Base-by-base conservation (phyloP, 2,888 invertebrate species). In the Drosophila neoperkinsi region DNA sequence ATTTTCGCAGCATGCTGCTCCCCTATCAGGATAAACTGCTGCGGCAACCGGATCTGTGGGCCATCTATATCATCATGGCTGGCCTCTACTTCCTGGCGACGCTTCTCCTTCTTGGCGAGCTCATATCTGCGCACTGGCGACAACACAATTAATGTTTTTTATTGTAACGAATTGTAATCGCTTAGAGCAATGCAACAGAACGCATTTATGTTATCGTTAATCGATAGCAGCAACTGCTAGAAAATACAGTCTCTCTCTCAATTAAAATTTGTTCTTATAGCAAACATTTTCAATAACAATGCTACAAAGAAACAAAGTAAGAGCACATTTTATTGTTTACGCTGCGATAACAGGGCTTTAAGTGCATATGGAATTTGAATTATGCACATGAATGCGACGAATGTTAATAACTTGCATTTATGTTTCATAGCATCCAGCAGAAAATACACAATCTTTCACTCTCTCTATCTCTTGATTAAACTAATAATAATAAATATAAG, bases 121-220 rank as follows among this genome's bases (percentile, higher is more conserved):
- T 88, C 3, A 13, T 81, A 25, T 75, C 77, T 2, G 50, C 49
- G 6, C 63, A 70, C 21, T 58, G 53, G 25, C n/a, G 34, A 21
- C 21, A 46, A 16, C 4, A 11, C 16, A 43, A 59, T 21, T 33
- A 33, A 28, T 28, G n/a, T n/a, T 25, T 46, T 46, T 21, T 21
- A 46, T 16, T 25, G 21, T 25, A 16, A 9, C 1, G 21, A 25
- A 16, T 46, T 25, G 16, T 9, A 25, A 46, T 21, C 43, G 43
- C 13, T 7, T 21, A 13, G 4, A 13, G 13, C 13, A 46, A 43
- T 38, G 38, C 18, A 38, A 2, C 38, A 18, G 18, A 41, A 41
- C n/a, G 46, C 16, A 4, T 16, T 25, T 25, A 25, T 46, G 7
- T 46, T 25, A 25, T 25, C 46, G 21, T 46, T 25, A 46, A 46